Conservation (phyloP, 2,797 vertebrate species). For the Rhinophrynus dorsalis region DNA sequence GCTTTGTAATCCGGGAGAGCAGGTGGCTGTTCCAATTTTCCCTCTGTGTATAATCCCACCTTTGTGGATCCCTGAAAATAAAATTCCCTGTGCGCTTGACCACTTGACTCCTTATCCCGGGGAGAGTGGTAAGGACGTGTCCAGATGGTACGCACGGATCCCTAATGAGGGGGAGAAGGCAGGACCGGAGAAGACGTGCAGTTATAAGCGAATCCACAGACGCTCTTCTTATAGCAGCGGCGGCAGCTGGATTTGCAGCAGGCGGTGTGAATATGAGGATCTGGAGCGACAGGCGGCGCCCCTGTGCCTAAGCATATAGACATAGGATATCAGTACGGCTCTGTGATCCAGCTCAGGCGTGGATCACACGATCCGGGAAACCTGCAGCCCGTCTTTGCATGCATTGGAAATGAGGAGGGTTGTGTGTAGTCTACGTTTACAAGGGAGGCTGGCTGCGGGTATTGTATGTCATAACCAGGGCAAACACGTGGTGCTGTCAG, state of each 20-base stretch:
- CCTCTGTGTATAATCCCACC: not conserved
- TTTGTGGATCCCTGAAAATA: not conserved
- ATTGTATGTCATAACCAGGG: not conserved
- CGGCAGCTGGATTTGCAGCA: slow-evolving; percentile 23
- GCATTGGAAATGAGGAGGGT: too few species aligned
- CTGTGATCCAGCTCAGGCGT: slow-evolving; percentile 16
- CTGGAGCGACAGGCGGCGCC: slow-evolving; percentile 45
- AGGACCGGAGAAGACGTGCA: slow-evolving; percentile 29
- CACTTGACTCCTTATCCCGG: not conserved
- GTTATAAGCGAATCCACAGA: slow-evolving; percentile 1
- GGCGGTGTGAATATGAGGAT: slow-evolving; percentile 31
- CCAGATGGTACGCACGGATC: too few species aligned
- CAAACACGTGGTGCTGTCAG: not conserved
- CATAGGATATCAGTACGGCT: too few species aligned
- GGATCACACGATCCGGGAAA: slow-evolving; percentile 39
- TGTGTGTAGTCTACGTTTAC: too few species aligned
- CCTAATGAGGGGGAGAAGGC: not conserved
- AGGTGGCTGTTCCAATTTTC: not conserved
- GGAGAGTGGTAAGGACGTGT: not conserved
- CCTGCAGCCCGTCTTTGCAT: not conserved
- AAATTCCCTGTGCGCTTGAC: not conserved
- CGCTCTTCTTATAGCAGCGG: slow-evolving; percentile 34
- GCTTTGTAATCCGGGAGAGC: slow-evolving; percentile 15
- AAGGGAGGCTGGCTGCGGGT: not conserved
- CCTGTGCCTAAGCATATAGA: not conserved